These are phyloP conservation scores for Synanthedon formicaeformis DNA, from an alignment of 2,888 invertebrate genomes.

Conservation along the genomic window DNA sequence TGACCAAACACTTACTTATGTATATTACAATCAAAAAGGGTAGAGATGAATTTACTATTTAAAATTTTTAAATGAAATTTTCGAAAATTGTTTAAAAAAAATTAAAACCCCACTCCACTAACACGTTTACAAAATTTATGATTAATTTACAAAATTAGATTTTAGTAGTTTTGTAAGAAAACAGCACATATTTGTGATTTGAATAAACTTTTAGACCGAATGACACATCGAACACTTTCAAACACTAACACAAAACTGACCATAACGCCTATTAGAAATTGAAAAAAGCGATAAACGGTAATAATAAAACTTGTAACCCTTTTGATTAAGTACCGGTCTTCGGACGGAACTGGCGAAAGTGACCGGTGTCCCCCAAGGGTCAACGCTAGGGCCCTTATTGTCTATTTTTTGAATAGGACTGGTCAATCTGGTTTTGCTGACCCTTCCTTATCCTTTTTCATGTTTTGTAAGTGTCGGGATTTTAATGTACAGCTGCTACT, in stretches of 20 bases:
- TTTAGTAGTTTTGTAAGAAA: too few relatives aligned
- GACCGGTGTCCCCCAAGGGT: slow-evolving; percentile 63
- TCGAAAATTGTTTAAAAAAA: too few relatives aligned
- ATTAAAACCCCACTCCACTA: too few relatives aligned
- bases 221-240: slow-evolving; percentile 15
- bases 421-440: slow-evolving; percentile 65
- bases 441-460: slow-evolving; percentile 59
- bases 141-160: too few relatives aligned
- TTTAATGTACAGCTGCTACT: slow-evolving; percentile 45
- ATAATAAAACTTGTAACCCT: slow-evolving; percentile 41
- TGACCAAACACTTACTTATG: too few relatives aligned
- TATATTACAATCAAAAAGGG: too few relatives aligned
- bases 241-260: slow-evolving; percentile 48
- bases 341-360: slow-evolving; percentile 34
- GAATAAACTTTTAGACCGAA: background rate
- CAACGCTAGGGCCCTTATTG: slow-evolving; percentile 46
- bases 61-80: too few relatives aligned
- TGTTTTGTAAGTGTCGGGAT: slow-evolving; percentile 33
- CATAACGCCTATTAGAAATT: slow-evolving; percentile 19
- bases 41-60: too few relatives aligned
- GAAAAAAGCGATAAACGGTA: slow-evolving; percentile 22
- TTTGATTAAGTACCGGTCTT: slow-evolving; percentile 49
- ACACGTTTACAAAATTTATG: too few relatives aligned
- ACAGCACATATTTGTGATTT: too few relatives aligned
- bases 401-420: slow-evolving; percentile 54